These are phyloP conservation scores for Prostheceraeus crozeri DNA, from an alignment of 2,888 invertebrate genomes.

Conservation along the genomic window DNA sequence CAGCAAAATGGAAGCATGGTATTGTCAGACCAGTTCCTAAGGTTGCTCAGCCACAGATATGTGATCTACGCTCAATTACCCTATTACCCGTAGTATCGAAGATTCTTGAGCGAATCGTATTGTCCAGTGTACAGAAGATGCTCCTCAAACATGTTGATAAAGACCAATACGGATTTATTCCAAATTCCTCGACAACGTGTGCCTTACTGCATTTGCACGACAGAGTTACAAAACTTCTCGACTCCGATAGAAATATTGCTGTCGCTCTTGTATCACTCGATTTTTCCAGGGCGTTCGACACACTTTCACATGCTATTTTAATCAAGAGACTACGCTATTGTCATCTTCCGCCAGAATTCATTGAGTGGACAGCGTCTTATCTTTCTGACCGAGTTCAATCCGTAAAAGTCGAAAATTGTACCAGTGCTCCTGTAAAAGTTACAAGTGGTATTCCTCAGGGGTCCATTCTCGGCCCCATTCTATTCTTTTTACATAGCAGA, in stretches of 20 bases:
- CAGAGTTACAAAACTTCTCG: neutral
- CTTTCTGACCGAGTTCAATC: neutral
- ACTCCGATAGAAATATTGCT: neutral
- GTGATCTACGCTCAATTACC: constrained; percentile 4
- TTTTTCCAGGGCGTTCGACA: constrained; percentile 12
- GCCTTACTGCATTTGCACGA: constrained; percentile 11
- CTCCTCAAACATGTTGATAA: constrained; percentile 15
- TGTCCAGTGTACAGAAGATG: constrained; percentile 4
- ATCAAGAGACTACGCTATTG: neutral
- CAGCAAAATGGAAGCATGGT: constrained; percentile 12
- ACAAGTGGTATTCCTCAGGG: constrained; percentile 15
- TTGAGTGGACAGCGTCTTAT: neutral
- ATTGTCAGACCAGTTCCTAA: constrained; percentile 17
- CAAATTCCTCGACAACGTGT: constrained; percentile 13
- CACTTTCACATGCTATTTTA: neutral
- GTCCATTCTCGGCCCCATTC: constrained; percentile 14
- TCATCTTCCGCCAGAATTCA: constrained; percentile 1
- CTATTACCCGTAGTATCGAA: constrained; percentile 9
- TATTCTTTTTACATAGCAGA: constrained; percentile 11
- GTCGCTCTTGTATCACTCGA: constrained; percentile 8
- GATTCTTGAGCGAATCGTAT: constrained; percentile 10
- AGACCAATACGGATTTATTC: constrained; percentile 16
- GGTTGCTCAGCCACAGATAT: neutral
- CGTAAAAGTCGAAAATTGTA: neutral
- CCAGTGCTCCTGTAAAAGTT: neutral